A percentile compares a stretch with the other conserved stretches of the same genome.
Conservation (phyloP, 2,888 invertebrate species). For the Leistus spinibarbis region DNA sequence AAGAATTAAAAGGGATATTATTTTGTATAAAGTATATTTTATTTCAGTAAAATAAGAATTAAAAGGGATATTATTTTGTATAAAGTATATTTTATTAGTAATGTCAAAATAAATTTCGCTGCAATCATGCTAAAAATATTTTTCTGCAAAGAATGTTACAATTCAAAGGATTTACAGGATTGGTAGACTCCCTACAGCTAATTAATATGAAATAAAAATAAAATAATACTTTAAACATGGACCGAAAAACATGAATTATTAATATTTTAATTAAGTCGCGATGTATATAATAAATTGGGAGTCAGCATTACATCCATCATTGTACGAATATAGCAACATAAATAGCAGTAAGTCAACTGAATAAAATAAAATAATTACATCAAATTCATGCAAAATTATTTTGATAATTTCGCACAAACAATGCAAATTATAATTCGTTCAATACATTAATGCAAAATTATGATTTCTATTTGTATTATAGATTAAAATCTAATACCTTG, state of each 20-base stretch:
- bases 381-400: conserved; percentile 33
- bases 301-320: conserved; percentile 2
- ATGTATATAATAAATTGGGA: background rate
- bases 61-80: no score
- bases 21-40: no score
- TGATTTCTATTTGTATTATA: background rate
- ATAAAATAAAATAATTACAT: background rate
- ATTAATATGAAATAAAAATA: background rate
- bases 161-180: background rate
- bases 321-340: conserved; percentile 30
- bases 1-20: no score
- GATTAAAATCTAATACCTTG: conserved; percentile 65
- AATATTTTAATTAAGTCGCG: background rate
- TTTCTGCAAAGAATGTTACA: no score
- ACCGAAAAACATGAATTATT: no score
- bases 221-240: background rate
- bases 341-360: conserved; percentile 17
- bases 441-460: conserved; percentile 18
- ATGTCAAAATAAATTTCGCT: no score
- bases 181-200: background rate
- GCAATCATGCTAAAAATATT: no score
- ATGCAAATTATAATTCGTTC: conserved; percentile 28
- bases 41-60: no score
- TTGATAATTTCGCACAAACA: conserved; percentile 16
- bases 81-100: no score